These are phyloP conservation scores for Phthorimaea operculella DNA, from an alignment of 1,140 invertebrate species.

Conservation along the genomic window DNA sequence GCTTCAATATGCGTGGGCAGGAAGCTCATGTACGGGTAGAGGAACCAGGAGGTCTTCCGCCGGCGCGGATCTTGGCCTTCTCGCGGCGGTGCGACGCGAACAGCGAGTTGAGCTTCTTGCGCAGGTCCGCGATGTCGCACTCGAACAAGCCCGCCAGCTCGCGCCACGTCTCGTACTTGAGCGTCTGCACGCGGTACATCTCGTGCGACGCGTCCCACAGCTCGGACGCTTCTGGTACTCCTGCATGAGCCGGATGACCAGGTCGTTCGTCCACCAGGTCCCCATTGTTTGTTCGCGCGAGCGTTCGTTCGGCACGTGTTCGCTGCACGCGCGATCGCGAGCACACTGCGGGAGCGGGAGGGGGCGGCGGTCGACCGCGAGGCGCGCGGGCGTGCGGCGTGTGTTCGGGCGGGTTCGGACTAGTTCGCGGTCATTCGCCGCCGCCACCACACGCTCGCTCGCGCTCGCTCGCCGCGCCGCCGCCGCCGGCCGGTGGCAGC, in stretches of 20 bases:
- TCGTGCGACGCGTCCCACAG: conserved; percentile 45
- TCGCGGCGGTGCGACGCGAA: conserved; percentile 55
- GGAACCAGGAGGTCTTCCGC: conserved; percentile 44
- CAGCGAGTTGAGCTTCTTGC: conserved; percentile 54
- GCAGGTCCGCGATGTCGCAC: conserved; percentile 42
- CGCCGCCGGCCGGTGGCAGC: no score
- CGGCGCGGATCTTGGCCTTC: conserved; percentile 39
- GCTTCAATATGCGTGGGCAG: conserved; percentile 34
- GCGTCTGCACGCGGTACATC: conserved; percentile 32
- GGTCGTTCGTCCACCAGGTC: conserved; percentile 43
- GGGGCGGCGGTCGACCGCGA: not conserved
- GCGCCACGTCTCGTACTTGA: conserved; percentile 49
- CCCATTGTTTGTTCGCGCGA: conserved; percentile 21
- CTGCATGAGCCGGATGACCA: conserved; percentile 33
- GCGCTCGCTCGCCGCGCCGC: not conserved
- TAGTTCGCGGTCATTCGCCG: not conserved
- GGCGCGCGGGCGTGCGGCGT: conserved; percentile 13
- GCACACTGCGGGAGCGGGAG: conserved; percentile 1
- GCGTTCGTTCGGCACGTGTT: conserved; percentile 23
- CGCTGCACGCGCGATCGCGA: conserved; percentile 26
- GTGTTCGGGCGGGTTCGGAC: conserved; percentile 24
- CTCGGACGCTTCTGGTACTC: conserved; percentile 33
- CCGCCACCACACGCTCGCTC: not conserved
- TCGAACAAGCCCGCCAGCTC: conserved; percentile 40
- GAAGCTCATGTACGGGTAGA: conserved; percentile 44